Evolutionary conservation across 2,113 vertebrate genomes (phyloP), one percentile per base, ranked within the genome.

Genomic region (Euleptes europaea): DNA sequence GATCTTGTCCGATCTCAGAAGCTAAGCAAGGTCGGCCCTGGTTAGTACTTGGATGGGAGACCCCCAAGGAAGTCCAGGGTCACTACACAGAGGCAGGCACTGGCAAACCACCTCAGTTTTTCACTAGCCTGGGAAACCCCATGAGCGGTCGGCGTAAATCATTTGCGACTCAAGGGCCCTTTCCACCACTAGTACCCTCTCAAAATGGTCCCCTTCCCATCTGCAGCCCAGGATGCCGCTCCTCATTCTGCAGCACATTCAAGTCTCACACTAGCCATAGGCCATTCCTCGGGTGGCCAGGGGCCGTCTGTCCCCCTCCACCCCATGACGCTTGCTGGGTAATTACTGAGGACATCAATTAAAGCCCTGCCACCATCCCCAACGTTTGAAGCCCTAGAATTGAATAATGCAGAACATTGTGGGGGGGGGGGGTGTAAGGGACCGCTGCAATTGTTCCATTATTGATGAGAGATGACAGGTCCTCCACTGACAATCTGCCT

Each of bases 381-480:
- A 11, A 26, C 86, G 91, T 94, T 88, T n/a, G 91, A 93, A 92
- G 92, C 31, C 82, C 94, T 82, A 82, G 76, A 31, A 12, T 91
- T 96, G 93, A 96, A 96, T 97, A 94, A 96, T 96, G 94, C 94
- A 95, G 91, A 76, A 96, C n/a, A n/a, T n/a, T n/a, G n/a, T n/a
- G n/a, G 88, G 86, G 91, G 73, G 91, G 82, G 11, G 11, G 35
- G 72, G 15, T 4, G 44, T 70, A 31, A 19, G 71, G 63, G 75
- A 87, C 88, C 1, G 13, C 91, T 38, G 83, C n/a, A 89, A 89
- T 92, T 85, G 28, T 85, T 97, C 86, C 92, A 97, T 97, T 97
- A 97, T 97, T 97, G 96, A 97, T 96, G 95, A 94, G 95, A 80
- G 90, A 89, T 92, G 96, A 93, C 90, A 92, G 92, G 90, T 79